Conservation (phyloP, 2,888 invertebrate species). For the Drosophila suboccidentalis region DNA sequence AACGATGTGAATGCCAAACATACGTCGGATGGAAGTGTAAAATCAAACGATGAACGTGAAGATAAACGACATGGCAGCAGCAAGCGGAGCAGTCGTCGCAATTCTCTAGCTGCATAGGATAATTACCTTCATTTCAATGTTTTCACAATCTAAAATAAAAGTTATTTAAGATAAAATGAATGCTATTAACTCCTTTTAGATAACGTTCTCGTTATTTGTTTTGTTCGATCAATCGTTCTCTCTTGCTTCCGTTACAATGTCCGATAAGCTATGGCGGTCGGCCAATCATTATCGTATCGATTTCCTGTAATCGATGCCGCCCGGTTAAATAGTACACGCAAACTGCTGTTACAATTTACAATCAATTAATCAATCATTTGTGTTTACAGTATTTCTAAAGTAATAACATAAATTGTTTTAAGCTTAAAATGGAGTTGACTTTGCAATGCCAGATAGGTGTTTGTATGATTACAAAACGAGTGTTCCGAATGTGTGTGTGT, state of each 20-base stretch:
- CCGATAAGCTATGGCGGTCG: slow-evolving; percentile 35
- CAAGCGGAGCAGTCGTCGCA: slow-evolving; percentile 65
- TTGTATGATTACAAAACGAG: slow-evolving; percentile 35
- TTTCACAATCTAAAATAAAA: slow-evolving; percentile 26
- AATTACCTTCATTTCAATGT: slow-evolving; percentile 16
- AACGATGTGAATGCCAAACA: slow-evolving; percentile 14
- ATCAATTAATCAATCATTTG: slow-evolving; percentile 6
- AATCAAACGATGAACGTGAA: slow-evolving; percentile 14
- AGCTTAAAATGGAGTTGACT: slow-evolving; percentile 25
- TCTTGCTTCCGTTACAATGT: not conserved
- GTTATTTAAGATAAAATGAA: slow-evolving; percentile 13
- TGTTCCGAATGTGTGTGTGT: slow-evolving; percentile 43
- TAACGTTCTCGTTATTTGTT: not conserved
- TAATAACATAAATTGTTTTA: slow-evolving; percentile 45
- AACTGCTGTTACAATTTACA: slow-evolving; percentile 29
- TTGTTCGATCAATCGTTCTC: not conserved
- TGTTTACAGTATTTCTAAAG: slow-evolving; percentile 36
- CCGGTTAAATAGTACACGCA: slow-evolving; percentile 13
- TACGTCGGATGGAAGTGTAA: slow-evolving; percentile 1
- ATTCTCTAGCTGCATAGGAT: slow-evolving; percentile 60
- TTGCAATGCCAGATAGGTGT: slow-evolving; percentile 21
- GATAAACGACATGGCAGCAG: slow-evolving; percentile 35
- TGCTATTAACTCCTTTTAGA: not conserved
- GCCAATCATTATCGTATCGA: slow-evolving; percentile 6
- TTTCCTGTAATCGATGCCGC: slow-evolving; percentile 24